Evolutionary conservation across 2,113 vertebrate species (phyloP), one percentile per base, ranked within the genome.

Genomic region (Tupaia tana): DNA sequence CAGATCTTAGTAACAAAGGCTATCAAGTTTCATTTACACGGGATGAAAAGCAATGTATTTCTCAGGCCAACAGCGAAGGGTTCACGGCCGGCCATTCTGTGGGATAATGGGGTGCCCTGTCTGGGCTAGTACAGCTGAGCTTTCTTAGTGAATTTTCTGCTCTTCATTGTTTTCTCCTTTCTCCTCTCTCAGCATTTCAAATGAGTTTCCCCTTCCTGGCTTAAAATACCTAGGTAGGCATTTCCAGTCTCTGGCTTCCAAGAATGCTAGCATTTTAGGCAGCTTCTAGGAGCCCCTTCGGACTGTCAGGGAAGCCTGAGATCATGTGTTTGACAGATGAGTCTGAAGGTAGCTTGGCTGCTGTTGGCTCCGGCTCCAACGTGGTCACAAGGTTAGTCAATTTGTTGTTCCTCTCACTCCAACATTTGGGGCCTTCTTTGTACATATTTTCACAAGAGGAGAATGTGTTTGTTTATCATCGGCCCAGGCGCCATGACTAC

Each of bases 381-480:
- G 92, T 0, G 8, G 85, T 56, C 90, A 80, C 19, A 66, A 85
- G 90, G 88, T 79, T 56, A 58, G 71, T 88, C n/a, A 73, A 8
- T 18, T 29, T 69, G 58, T 52, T 54, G 80, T 64, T 85, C 29
- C 71, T 95, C 69, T 82, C n/a, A 52, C 54, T 13, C 88, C 2
- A 59, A 73, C 69, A 20, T 43, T 5, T 52, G 89, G 80, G 86
- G 82, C 83, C 34, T 80, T 86, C 81, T 80, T 67, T 83, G 66
- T 25, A 56, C 61, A n/a, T 52, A 79, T 63, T 90, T 97, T 82
- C 74, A 64, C 14, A 66, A 89, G 70, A 86, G 75, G 66, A 92
- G 71, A 86, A 52, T 18, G 61, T 94, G 66, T 92, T 80, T 97
- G 86, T 94, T 95, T 95, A 80, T 79, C 75, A 19, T 90, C 82